Conservation (phyloP, 2,888 invertebrate species). For the Hydriomena furcata region DNA sequence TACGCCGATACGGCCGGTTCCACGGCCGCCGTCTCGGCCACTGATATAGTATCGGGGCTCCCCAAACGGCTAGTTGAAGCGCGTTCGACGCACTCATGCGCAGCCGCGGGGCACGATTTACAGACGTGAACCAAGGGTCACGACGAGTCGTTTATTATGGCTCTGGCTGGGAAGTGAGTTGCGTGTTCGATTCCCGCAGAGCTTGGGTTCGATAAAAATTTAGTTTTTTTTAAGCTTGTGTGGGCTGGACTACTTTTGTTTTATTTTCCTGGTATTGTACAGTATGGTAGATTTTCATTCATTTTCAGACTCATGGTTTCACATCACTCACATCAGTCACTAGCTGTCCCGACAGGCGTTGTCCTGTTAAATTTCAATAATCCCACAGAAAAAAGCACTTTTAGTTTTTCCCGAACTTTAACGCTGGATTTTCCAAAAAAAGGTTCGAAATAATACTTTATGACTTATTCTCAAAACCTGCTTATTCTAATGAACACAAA, state of each 20-base stretch:
- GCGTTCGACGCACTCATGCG: constrained; percentile 44
- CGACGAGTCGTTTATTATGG: constrained; percentile 15
- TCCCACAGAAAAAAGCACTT: too few relatives aligned
- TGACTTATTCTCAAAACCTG: too few relatives aligned
- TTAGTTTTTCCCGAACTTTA: too few relatives aligned
- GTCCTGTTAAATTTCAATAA: too few relatives aligned
- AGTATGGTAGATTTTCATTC: too few relatives aligned
- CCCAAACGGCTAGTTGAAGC: too few relatives aligned
- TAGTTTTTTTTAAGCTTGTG: background rate
- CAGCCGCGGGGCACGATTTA: constrained; percentile 50
- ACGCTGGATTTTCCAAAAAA: too few relatives aligned
- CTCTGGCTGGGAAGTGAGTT: constrained; percentile 3
- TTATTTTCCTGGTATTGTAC: background rate
- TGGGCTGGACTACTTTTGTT: background rate
- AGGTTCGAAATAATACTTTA: too few relatives aligned
- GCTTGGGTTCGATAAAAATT: background rate
- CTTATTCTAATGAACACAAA: too few relatives aligned
- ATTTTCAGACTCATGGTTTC: too few relatives aligned
- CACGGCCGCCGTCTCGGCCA: constrained; percentile 51
- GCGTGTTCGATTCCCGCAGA: constrained; percentile 11
- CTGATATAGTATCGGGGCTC: constrained; percentile 41
- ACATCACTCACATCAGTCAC: too few relatives aligned
- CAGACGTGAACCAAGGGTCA: constrained; percentile 40
- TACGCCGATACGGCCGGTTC: constrained; percentile 31
- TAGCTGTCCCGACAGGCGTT: too few relatives aligned